Conservation (phyloP, 2,797 vertebrate genomes). For the Macropus fuliginosus region DNA sequence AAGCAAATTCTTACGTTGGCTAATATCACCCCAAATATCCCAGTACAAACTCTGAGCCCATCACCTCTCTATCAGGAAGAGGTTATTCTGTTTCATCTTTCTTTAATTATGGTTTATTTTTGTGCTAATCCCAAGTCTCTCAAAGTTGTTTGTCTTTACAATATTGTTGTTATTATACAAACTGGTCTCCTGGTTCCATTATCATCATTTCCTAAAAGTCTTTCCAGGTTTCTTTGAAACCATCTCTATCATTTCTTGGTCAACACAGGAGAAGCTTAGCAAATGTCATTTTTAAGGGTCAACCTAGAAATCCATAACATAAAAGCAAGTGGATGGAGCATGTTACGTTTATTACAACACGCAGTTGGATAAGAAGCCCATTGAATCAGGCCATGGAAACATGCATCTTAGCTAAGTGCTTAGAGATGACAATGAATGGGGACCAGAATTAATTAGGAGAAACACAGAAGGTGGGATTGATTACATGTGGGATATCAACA, state of each 20-base stretch:
- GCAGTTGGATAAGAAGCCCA: not conserved
- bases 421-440: not conserved
- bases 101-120: not conserved
- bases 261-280: not conserved
- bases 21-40: not conserved
- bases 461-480: not conserved
- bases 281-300: not conserved
- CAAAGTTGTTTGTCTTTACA: not conserved
- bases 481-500: not conserved
- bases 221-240: not conserved
- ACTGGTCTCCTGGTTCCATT: not conserved
- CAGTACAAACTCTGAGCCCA: not conserved
- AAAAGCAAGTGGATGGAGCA: not conserved
- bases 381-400: not conserved
- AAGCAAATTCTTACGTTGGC: not conserved
- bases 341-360: not conserved
- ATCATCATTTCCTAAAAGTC: too few relatives aligned
- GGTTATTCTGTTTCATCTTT: not conserved
- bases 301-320: not conserved
- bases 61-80: not conserved
- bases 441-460: not conserved
- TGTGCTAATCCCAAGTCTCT: not conserved
- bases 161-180: not conserved
- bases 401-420: not conserved
- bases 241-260: not conserved